Evolutionary conservation across 1,140 invertebrate genomes (phyloP).

Genomic region (Bursaphelenchus mucronatus): DNA sequence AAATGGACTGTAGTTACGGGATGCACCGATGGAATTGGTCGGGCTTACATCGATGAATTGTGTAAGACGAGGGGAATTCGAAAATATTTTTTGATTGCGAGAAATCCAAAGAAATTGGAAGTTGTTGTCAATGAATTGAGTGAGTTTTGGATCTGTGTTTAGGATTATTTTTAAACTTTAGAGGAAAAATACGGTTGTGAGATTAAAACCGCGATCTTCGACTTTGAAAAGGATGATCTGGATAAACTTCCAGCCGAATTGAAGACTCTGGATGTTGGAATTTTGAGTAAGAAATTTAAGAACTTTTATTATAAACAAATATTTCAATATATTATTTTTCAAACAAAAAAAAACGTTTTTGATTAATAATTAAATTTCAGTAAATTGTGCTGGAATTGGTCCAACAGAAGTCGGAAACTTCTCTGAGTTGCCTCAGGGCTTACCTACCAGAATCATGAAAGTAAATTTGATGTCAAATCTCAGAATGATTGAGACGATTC

Average conservation of each 20-base stretch:
- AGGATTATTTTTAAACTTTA: slow-evolving; percentile 29
- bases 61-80: slow-evolving; percentile 52
- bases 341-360: slow-evolving; percentile 17
- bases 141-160: slow-evolving; percentile 61
- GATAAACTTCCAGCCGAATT: slow-evolving; percentile 67
- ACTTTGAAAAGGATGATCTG: slow-evolving; percentile 54
- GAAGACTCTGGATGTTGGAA: slow-evolving; percentile 76
- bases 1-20: slow-evolving; percentile 73
- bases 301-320: not conserved
- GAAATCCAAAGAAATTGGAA: slow-evolving; percentile 76
- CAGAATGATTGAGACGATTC: slow-evolving; percentile 74
- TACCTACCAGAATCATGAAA: slow-evolving; percentile 58
- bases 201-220: slow-evolving; percentile 48
- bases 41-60: slow-evolving; percentile 76
- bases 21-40: slow-evolving; percentile 85
- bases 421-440: slow-evolving; percentile 56
- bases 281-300: slow-evolving; percentile 68
- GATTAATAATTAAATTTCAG: slow-evolving; percentile 57
- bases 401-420: slow-evolving; percentile 76
- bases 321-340: not conserved
- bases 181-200: slow-evolving; percentile 48
- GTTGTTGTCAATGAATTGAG: slow-evolving; percentile 76
- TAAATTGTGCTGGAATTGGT: slow-evolving; percentile 92
- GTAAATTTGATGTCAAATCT: slow-evolving; percentile 55
- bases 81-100: slow-evolving; percentile 71